Evolutionary conservation across 2,797 vertebrate genomes (phyloP).

Genomic region (Eulemur rubriventer): DNA sequence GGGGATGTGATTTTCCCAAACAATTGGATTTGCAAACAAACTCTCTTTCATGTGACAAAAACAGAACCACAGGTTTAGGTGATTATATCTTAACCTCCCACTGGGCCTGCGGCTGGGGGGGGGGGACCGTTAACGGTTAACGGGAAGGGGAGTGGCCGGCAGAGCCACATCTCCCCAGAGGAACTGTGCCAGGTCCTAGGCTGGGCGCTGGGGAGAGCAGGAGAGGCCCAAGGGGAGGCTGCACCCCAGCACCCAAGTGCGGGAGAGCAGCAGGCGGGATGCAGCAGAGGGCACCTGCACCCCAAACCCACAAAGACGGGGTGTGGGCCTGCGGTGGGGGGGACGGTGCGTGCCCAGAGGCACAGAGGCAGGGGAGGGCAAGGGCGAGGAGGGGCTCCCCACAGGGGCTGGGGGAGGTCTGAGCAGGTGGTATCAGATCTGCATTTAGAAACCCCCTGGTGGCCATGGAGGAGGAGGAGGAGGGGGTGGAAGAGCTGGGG

Average conservation of each 20-base stretch:
- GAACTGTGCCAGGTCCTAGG: not conserved
- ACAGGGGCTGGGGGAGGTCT: not conserved
- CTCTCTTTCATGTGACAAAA: slow-evolving; percentile 20
- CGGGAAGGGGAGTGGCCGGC: not conserved
- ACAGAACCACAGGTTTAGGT: not conserved
- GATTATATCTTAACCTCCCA: not conserved
- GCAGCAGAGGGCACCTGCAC: not conserved
- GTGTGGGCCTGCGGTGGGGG: too few relatives aligned
- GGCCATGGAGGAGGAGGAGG: not conserved
- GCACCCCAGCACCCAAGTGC: not conserved
- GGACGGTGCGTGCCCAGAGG: not conserved
- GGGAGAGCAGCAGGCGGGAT: not conserved
- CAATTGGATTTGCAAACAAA: slow-evolving; percentile 47
- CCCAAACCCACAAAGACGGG: not conserved
- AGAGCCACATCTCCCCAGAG: not conserved
- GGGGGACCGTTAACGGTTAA: not conserved
- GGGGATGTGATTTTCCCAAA: slow-evolving; percentile 18
- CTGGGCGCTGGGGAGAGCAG: not conserved
- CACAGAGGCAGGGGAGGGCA: not conserved
- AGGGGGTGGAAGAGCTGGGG: too few relatives aligned
- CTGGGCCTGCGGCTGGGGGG: not conserved
- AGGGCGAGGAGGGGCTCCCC: not conserved
- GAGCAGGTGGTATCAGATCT: not conserved
- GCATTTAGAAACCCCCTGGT: not conserved
- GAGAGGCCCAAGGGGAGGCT: not conserved